These are phyloP conservation scores for Ispidina picta DNA, from an alignment of 2,797 vertebrate species.

Conservation along the genomic window DNA sequence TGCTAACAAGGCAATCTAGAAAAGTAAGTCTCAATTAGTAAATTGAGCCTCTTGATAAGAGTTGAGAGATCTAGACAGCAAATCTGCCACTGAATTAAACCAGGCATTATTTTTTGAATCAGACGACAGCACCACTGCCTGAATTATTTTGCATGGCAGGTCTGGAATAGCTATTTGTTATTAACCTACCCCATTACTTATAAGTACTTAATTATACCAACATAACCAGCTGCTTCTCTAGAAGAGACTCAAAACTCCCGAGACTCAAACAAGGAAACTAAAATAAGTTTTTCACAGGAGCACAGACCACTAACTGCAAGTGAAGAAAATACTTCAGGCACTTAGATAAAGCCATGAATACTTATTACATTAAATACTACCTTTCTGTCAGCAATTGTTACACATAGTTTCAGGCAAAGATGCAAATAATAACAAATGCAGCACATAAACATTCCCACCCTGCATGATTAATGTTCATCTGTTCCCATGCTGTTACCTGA, in stretches of 20 bases:
- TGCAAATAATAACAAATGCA: not conserved
- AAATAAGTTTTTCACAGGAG: not conserved
- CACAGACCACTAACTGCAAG: not conserved
- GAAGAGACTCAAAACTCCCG: not conserved
- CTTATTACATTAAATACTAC: not conserved
- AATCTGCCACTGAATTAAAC: not conserved
- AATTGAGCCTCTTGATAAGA: not conserved
- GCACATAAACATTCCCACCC: not conserved
- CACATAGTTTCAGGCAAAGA: not conserved
- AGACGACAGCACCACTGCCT: not conserved
- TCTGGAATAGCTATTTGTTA: not conserved
- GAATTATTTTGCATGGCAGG: not conserved
- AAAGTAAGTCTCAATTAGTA: slow-evolving; percentile 36
- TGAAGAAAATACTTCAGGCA: not conserved
- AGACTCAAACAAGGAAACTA: not conserved
- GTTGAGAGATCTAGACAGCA: slow-evolving; percentile 7
- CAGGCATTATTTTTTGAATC: not conserved
- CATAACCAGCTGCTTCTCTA: not conserved
- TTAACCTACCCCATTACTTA: not conserved
- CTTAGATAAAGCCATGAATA: not conserved
- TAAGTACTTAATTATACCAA: not conserved
- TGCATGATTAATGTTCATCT: not conserved
- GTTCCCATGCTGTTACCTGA: not conserved
- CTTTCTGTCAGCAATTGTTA: not conserved
- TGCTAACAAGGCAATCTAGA: not conserved